Evolutionary conservation across 1,140 invertebrate genomes (phyloP).

Genomic region (Zophobas atratus): DNA sequence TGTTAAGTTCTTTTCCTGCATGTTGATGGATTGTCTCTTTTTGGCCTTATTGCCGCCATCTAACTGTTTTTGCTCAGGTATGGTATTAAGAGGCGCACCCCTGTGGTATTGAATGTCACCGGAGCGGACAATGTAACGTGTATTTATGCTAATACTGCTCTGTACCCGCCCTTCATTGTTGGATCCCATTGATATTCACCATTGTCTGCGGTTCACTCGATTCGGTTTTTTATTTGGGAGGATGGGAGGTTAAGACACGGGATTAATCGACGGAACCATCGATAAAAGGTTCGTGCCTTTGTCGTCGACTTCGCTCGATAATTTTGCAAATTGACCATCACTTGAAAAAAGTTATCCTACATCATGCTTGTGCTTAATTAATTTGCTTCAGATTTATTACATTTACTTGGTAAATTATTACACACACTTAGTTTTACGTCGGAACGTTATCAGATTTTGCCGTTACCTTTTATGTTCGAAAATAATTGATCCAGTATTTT

Average conservation of each 20-base stretch:
- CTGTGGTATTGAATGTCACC: constrained; percentile 32
- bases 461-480: too few species aligned
- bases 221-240: constrained; percentile 46
- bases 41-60: not conserved
- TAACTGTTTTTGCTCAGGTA: constrained; percentile 10
- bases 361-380: too few species aligned
- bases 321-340: not conserved
- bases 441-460: too few species aligned
- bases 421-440: too few species aligned
- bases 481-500: too few species aligned
- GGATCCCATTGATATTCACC: constrained; percentile 60
- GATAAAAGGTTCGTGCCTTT: constrained; percentile 7
- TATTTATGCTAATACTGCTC: constrained; percentile 60
- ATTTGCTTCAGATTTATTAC: too few species aligned
- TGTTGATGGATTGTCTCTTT: constrained; percentile 8
- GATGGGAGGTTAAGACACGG: constrained; percentile 4
- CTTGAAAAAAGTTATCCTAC: too few species aligned
- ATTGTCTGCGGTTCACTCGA: constrained; percentile 56
- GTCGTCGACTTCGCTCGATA: not conserved
- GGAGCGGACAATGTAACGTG: constrained; percentile 58
- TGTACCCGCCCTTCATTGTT: constrained; percentile 58
- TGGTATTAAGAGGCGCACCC: constrained; percentile 43
- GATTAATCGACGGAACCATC: constrained; percentile 27
- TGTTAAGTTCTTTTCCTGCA: not conserved
- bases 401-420: too few species aligned